Evolutionary conservation across 2,797 vertebrate species (phyloP).

Genomic region (Phataginus tetradactyla): DNA sequence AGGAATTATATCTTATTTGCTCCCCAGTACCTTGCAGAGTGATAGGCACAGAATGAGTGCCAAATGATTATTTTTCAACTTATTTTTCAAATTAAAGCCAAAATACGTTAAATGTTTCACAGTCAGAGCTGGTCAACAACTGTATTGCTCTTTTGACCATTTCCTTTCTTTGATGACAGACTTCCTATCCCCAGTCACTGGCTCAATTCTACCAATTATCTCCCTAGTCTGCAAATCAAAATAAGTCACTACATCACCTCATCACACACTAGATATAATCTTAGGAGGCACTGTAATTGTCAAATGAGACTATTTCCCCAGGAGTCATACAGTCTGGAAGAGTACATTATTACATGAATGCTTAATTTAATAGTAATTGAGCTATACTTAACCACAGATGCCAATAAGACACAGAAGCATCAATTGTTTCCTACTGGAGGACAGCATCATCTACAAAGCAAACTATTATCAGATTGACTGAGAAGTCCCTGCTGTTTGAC

Average conservation of each 20-base stretch:
- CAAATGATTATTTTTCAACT: conserved; percentile 47
- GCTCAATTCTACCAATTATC: neutral
- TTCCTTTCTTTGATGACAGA: conserved; percentile 16
- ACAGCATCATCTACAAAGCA: neutral
- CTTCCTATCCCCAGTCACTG: neutral
- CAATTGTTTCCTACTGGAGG: neutral
- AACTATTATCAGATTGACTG: neutral
- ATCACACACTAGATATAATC: conserved; percentile 37
- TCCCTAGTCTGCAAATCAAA: neutral
- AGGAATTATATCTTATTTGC: neutral
- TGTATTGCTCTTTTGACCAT: neutral
- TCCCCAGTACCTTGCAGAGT: neutral
- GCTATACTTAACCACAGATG: conserved; percentile 30
- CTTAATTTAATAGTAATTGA: neutral
- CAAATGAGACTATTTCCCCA: conserved; percentile 40
- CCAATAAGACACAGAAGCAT: neutral
- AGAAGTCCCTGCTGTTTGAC: conserved; percentile 3
- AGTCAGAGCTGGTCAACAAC: neutral
- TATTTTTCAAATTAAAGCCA: conserved; percentile 44
- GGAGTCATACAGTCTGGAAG: neutral
- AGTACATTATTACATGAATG: neutral
- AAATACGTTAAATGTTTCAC: conserved; percentile 2
- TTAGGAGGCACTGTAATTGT: conserved; percentile 28
- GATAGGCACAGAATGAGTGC: neutral
- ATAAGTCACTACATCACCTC: neutral